Conservation (phyloP, 2,888 invertebrate species). For the Yponomeuta cagnagella region DNA sequence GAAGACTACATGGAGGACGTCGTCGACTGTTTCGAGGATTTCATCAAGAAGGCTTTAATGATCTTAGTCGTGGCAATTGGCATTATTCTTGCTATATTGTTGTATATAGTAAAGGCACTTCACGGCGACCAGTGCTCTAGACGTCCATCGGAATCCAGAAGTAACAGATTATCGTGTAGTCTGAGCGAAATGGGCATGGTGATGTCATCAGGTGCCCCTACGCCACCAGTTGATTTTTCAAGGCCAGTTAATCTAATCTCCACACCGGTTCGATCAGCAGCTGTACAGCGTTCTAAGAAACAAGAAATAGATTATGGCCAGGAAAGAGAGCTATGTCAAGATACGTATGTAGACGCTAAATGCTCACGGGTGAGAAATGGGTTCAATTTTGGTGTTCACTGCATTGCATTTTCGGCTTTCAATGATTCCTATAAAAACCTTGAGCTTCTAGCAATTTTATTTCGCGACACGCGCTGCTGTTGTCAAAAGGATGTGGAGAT, state of each 20-base stretch:
- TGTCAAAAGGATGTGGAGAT: too few relatives aligned
- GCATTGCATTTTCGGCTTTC: too few relatives aligned
- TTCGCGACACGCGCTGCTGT: too few relatives aligned
- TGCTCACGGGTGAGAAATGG: neutral
- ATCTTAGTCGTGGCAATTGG: neutral
- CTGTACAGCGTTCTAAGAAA: neutral
- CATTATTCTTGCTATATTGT: neutral
- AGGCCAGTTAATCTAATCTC: neutral
- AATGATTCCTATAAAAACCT: too few relatives aligned
- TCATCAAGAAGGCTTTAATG: conserved; percentile 28
- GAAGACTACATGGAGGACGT: conserved; percentile 49
- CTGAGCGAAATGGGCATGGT: neutral
- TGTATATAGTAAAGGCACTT: neutral
- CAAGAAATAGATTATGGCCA: neutral
- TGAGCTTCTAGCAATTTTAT: too few relatives aligned
- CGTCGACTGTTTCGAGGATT: conserved; percentile 44
- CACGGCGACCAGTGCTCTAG: neutral
- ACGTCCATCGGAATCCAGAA: neutral
- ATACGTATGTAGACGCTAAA: neutral
- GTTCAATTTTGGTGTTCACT: too few relatives aligned
- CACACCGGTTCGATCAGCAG: neutral
- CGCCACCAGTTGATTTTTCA: neutral
- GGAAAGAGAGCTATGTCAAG: neutral
- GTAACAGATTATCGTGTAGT: neutral
- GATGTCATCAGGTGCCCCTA: neutral